A percentile compares a stretch with the other conserved stretches of the same genome.
phyloP scores from a whole-genome alignment of 2,113 vertebrate species.

The Paedocypris sp. region DNA sequence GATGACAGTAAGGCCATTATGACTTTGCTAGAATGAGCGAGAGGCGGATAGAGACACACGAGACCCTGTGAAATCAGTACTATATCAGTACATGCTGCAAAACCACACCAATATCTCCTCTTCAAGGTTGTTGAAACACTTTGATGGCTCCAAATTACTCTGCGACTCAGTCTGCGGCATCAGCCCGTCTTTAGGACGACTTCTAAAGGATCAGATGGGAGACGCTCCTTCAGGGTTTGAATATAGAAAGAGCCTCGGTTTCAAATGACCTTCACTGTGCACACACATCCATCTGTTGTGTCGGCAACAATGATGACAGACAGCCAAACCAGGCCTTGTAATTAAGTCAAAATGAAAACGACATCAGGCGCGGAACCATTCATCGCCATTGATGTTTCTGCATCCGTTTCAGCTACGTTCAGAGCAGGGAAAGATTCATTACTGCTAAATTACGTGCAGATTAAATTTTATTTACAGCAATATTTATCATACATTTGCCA shows the following conservation, averaged over 20 bases:
- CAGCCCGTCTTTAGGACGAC: not conserved
- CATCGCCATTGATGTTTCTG: not conserved
- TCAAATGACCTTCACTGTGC: constrained; percentile 13
- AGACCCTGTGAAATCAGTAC: not conserved
- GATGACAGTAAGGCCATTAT: not conserved
- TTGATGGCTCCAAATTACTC: constrained; percentile 9
- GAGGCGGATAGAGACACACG: not conserved
- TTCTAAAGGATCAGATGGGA: constrained; percentile 12
- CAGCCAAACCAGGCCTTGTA: constrained; percentile 2
- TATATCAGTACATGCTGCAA: not conserved
- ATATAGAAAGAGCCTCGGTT: not conserved
- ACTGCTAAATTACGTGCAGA: too few relatives aligned
- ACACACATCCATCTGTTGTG: constrained; percentile 17
- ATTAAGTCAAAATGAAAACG: constrained; percentile 9
- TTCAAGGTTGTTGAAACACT: constrained; percentile 1
- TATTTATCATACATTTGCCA: not conserved
- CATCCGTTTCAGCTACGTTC: too few relatives aligned
- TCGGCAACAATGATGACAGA: not conserved
- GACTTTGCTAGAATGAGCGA: not conserved
- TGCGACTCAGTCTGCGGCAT: constrained; percentile 2
- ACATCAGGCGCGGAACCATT: not conserved
- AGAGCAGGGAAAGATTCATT: too few relatives aligned
- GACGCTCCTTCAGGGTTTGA: constrained; percentile 8
- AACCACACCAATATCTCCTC: not conserved
- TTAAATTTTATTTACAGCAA: too few relatives aligned